A percentile compares a stretch with the other conserved stretches of the same genome.
phyloP scores from a whole-genome alignment of 1,140 invertebrate species.

The Helicoverpa armigera region DNA sequence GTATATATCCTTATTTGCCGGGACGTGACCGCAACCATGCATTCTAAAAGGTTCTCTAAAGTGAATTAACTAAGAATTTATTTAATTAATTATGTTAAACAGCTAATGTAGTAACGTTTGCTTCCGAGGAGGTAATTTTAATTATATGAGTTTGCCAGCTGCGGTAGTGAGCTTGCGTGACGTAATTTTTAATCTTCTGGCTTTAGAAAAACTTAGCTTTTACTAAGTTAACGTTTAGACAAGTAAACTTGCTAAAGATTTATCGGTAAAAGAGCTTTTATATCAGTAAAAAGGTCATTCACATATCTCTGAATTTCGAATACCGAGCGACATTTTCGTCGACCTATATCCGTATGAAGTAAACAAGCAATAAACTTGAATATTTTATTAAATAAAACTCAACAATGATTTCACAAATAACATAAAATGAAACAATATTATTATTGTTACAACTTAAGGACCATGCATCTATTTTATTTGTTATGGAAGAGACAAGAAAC shows the following conservation, averaged over 20 bases:
- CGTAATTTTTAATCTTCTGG: slow-evolving; percentile 1
- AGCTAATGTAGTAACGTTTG: slow-evolving; percentile 4
- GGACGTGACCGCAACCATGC: slow-evolving; percentile 73
- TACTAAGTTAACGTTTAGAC: neutral
- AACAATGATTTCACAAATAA: slow-evolving; percentile 81
- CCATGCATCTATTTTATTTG: slow-evolving; percentile 64
- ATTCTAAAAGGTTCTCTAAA: slow-evolving; percentile 60
- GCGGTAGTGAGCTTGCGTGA: neutral
- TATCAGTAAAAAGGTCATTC: neutral
- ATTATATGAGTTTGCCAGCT: neutral
- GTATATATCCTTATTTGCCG: slow-evolving; percentile 76
- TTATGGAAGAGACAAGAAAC: slow-evolving; percentile 45
- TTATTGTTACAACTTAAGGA: slow-evolving; percentile 65
- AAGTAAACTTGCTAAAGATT: neutral
- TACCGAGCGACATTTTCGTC: neutral
- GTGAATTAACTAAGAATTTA: slow-evolving; percentile 46
- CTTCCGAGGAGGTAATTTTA: neutral
- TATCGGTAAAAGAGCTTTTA: neutral
- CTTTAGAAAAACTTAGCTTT: neutral
- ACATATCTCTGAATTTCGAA: slow-evolving; percentile 7
- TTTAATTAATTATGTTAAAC: slow-evolving; percentile 40
- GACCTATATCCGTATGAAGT: slow-evolving; percentile 21
- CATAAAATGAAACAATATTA: slow-evolving; percentile 64
- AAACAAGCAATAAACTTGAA: slow-evolving; percentile 47
- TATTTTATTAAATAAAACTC: slow-evolving; percentile 82